Conservation (phyloP, 2,888 invertebrate genomes). For the Perdita meconis region DNA sequence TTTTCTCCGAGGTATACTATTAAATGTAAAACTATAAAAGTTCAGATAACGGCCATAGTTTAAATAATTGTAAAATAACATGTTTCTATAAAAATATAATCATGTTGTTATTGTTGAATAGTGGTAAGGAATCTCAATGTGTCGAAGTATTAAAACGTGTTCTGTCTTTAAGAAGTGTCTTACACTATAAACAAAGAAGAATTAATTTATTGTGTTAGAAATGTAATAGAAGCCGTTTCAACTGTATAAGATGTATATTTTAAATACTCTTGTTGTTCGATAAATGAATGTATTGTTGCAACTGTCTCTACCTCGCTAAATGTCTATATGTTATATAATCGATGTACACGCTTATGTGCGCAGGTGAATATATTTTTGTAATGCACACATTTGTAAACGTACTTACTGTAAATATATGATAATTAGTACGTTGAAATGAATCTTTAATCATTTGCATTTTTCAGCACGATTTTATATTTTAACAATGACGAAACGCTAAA, state of each 20-base stretch:
- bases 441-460: neutral
- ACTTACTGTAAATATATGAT: slow-evolving; percentile 61
- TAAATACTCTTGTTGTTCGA: slow-evolving; percentile 49
- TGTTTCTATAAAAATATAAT: slow-evolving; percentile 35
- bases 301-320: slow-evolving; percentile 65
- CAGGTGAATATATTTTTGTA: slow-evolving; percentile 72
- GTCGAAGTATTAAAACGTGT: slow-evolving; percentile 37
- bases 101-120: slow-evolving; percentile 47
- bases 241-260: slow-evolving; percentile 51
- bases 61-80: slow-evolving; percentile 9
- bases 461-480: neutral
- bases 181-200: slow-evolving; percentile 7
- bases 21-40: too few relatives aligned
- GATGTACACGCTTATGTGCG: slow-evolving; percentile 59
- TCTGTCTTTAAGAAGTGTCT: slow-evolving; percentile 34
- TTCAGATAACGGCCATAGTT: too few relatives aligned
- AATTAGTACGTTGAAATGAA: slow-evolving; percentile 20
- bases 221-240: neutral
- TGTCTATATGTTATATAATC: slow-evolving; percentile 52
- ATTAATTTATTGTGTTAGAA: slow-evolving; percentile 12
- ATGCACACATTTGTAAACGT: slow-evolving; percentile 57
- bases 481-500: too few relatives aligned
- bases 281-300: slow-evolving; percentile 44
- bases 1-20: too few relatives aligned
- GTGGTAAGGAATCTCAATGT: slow-evolving; percentile 31